These are phyloP conservation scores for Drosophila malerkotliana DNA, from an alignment of 1,140 invertebrate genomes.

Conservation along the genomic window DNA sequence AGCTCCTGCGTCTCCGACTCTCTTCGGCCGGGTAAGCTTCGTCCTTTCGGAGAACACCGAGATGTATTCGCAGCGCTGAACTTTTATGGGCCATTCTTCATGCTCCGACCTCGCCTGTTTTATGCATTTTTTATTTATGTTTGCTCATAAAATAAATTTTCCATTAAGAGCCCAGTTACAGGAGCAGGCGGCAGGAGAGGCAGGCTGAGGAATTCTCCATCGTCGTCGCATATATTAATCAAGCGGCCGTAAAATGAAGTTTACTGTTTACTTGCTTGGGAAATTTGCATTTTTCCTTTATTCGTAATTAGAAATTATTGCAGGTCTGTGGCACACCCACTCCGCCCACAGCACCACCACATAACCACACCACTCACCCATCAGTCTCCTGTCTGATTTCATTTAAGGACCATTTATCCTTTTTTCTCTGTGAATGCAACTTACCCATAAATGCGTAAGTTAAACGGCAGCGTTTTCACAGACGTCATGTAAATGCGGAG, in stretches of 20 bases:
- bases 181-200: background rate
- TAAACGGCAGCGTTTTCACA: slow-evolving; percentile 83
- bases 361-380: background rate
- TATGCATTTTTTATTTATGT: slow-evolving; percentile 75
- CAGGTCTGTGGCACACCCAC: slow-evolving; percentile 1
- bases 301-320: slow-evolving; percentile 71
- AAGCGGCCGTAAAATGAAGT: slow-evolving; percentile 66
- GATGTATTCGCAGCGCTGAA: slow-evolving; percentile 44
- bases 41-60: background rate
- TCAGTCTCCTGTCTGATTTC: slow-evolving; percentile 34
- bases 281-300: slow-evolving; percentile 58
- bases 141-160: slow-evolving; percentile 76
- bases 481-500: slow-evolving; percentile 83
- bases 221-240: slow-evolving; percentile 55
- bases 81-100: slow-evolving; percentile 69
- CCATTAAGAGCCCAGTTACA: slow-evolving; percentile 60
- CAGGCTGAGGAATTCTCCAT: slow-evolving; percentile 22
- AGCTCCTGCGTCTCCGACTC: background rate
- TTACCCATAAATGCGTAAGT: slow-evolving; percentile 83
- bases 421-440: slow-evolving; percentile 45
- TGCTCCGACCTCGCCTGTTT: slow-evolving; percentile 51
- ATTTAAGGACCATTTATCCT: slow-evolving; percentile 16
- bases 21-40: slow-evolving; percentile 1
- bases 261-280: slow-evolving; percentile 45
- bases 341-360: background rate